A percentile compares a stretch with the other conserved stretches of the same genome.
These are phyloP conservation scores for Colossoma macropomum DNA, from an alignment of 2,113 vertebrate species.

Conservation along the genomic window DNA sequence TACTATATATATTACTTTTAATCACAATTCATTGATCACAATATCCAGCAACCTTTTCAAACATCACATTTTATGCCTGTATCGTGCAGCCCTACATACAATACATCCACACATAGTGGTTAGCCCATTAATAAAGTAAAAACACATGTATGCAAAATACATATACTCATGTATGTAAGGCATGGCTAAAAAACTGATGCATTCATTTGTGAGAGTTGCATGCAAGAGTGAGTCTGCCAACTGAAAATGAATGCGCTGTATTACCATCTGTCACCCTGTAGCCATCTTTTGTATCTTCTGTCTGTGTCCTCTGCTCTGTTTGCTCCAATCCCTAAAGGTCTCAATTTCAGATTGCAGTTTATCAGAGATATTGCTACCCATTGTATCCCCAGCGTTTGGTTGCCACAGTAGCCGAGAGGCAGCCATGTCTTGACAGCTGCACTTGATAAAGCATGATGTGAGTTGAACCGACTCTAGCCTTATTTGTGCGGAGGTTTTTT, in stretches of 20 bases:
- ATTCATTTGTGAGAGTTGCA: neutral
- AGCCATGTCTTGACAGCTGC: neutral
- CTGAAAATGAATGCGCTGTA: neutral
- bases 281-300: neutral
- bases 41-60: no score
- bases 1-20: no score
- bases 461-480: neutral
- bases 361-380: neutral
- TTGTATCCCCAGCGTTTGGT: neutral
- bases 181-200: neutral
- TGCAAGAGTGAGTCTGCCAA: neutral
- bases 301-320: neutral
- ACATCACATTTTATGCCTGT: no score
- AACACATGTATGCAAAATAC: no score
- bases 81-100: no score
- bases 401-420: slow-evolving; percentile 6
- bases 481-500: neutral
- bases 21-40: no score
- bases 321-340: neutral
- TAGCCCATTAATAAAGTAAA: no score
- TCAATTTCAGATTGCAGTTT: neutral
- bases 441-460: neutral
- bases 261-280: slow-evolving; percentile 3
- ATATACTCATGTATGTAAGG: no score
- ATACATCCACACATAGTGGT: no score